Percentiles rank a stretch among this genome's conserved stretches.
Evolutionary conservation across 2,888 invertebrate species (phyloP).

Genomic region (Nomada flava): DNA sequence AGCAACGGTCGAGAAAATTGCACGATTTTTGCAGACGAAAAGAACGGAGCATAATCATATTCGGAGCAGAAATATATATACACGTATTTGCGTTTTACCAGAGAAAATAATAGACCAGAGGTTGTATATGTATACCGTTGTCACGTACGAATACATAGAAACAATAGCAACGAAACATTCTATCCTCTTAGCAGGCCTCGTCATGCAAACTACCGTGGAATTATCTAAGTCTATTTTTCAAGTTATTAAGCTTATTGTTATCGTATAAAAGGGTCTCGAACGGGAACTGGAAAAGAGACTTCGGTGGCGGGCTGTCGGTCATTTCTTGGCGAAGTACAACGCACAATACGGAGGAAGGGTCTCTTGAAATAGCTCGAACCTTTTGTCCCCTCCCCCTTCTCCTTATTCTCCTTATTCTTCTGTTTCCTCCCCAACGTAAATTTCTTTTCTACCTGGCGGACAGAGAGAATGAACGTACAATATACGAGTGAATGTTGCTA

Average conservation of each 20-base stretch:
- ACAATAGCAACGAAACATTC: constrained; percentile 5
- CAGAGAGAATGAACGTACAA: too few relatives aligned
- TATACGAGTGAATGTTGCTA: not conserved
- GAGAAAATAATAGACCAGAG: not conserved
- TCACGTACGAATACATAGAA: constrained; percentile 2
- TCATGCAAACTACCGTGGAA: constrained; percentile 17
- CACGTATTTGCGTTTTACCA: not conserved
- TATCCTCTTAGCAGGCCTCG: constrained; percentile 9
- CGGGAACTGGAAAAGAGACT: not conserved
- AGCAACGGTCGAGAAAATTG: too few relatives aligned
- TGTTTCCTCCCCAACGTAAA: not conserved
- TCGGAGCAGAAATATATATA: not conserved
- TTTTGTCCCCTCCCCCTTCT: not conserved
- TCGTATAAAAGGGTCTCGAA: constrained; percentile 27
- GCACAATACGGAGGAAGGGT: constrained; percentile 8
- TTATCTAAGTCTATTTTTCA: constrained; percentile 31
- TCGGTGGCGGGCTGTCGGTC: constrained; percentile 31
- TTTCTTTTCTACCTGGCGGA: constrained; percentile 17
- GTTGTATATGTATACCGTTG: not conserved
- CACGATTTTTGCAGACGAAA: not conserved
- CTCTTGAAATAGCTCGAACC: not conserved
- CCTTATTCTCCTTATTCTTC: too few relatives aligned
- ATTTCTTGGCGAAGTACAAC: constrained; percentile 20
- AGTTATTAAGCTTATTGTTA: constrained; percentile 43
- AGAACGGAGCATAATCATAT: not conserved